Conservation (phyloP, 2,888 invertebrate species). For the Amblyteles armatorius region DNA sequence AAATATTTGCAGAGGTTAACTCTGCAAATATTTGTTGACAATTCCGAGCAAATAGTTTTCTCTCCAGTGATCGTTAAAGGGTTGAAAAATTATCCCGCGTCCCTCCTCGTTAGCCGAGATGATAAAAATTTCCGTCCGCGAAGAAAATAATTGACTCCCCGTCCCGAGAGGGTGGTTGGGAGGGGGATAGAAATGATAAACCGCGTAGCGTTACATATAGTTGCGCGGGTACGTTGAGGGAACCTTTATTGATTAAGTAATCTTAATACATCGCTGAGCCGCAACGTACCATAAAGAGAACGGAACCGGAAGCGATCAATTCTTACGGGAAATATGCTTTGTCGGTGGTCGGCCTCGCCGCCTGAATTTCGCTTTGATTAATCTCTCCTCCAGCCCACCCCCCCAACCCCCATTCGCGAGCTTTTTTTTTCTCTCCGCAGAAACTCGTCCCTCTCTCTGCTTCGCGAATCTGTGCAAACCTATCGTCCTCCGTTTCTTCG, state of each 20-base stretch:
- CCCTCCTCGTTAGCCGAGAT: not conserved
- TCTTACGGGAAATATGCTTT: slow-evolving; percentile 84
- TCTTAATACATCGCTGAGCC: slow-evolving; percentile 85
- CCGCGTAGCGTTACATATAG: slow-evolving; percentile 44
- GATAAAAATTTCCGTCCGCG: not conserved
- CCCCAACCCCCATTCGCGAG: slow-evolving; percentile 1
- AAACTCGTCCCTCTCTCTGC: slow-evolving; percentile 67
- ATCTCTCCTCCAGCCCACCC: slow-evolving; percentile 73
- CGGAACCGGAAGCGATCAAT: slow-evolving; percentile 85
- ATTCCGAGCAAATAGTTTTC: not conserved
- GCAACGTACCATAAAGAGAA: slow-evolving; percentile 85
- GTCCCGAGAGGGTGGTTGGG: slow-evolving; percentile 22
- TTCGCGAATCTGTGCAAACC: slow-evolving; percentile 8
- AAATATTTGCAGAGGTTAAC: no score
- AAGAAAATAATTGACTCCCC: slow-evolving; percentile 38
- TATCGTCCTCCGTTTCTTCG: slow-evolving; percentile 23
- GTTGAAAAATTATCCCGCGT: not conserved
- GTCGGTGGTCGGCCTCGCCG: slow-evolving; percentile 81
- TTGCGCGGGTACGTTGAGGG: slow-evolving; percentile 65
- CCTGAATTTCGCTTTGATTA: slow-evolving; percentile 84
- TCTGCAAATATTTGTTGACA: not conserved
- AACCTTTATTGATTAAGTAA: slow-evolving; percentile 84
- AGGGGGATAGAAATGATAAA: slow-evolving; percentile 75
- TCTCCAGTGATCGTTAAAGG: not conserved
- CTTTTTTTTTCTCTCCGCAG: slow-evolving; percentile 51